Evolutionary conservation across 2,797 vertebrate genomes (phyloP), one percentile per base, ranked within the genome.

Genomic region (Ibycter americanus): DNA sequence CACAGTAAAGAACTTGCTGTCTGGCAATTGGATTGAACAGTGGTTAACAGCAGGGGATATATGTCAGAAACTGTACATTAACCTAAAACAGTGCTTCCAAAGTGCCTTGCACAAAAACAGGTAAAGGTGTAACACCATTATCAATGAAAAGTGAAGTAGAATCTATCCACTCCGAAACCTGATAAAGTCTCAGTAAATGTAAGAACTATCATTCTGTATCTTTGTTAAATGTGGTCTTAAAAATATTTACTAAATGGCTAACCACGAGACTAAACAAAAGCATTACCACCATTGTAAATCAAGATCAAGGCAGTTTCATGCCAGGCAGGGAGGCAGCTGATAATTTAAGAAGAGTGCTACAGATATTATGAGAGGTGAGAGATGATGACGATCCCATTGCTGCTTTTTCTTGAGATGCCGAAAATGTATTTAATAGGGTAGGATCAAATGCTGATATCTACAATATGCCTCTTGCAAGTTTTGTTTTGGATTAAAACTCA

Each of bases 271-370:
- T 98, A 98, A 98, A 98, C 97, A 98, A 96, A 97, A 96, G 96
- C 94, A 97, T 96, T 97, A 97, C 96, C 92, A 97, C 95, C 89
- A 96, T 76, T 96, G 97, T 96, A 98, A 98, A 98, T 97, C 97
- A 97, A 98, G 97, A 98, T 98, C 97, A 97, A 97, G 97, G 97
- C 96, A 94, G 66, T 98, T 97, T 98, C 97, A 96, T 97, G 97
- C 97, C 97, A 95, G 89, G 96, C 96, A 95, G 72, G 93, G 83
- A 97, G 96, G 97, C 97, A 96, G 94, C 81, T 95, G 92, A 96
- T 95, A 96, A 95, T 96, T 93, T 96, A 90, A 94, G 95, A 80
- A 92, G 97, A 97, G 97, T 98, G 97, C 85, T 95, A 92, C 89
- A 91, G 96, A 97, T 97, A 94, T 93, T 96, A 94, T 49, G 89